These are phyloP conservation scores for Zootermopsis nevadensis DNA, from an alignment of 2,888 invertebrate genomes.

Conservation along the genomic window DNA sequence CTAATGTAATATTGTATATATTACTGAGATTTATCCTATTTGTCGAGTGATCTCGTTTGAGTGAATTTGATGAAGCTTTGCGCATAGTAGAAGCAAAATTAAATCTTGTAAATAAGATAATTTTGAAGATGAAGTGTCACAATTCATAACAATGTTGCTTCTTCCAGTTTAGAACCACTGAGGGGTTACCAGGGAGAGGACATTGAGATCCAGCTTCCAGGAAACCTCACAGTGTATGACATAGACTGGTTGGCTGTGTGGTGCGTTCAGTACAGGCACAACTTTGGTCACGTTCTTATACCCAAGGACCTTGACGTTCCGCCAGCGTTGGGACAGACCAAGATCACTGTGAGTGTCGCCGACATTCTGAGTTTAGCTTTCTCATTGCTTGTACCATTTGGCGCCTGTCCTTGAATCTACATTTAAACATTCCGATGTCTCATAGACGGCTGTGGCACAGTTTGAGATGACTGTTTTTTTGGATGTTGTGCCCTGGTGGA, in stretches of 20 bases:
- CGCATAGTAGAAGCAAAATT: no score
- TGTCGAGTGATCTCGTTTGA: no score
- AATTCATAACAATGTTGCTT: no score
- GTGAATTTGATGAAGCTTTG: no score
- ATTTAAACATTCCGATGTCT: neutral
- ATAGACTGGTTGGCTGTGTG: constrained; percentile 93
- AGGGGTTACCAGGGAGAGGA: constrained; percentile 91
- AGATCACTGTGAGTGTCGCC: constrained; percentile 79
- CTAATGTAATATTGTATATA: no score
- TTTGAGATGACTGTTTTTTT: neutral
- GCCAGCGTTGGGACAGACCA: constrained; percentile 89
- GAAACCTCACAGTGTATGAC: constrained; percentile 86
- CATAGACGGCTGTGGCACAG: neutral
- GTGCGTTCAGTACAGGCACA: constrained; percentile 90
- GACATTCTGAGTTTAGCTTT: no score
- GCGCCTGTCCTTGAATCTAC: no score
- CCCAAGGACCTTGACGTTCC: constrained; percentile 91
- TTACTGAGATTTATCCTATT: no score
- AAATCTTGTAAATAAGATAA: no score
- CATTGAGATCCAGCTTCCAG: constrained; percentile 89
- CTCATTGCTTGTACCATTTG: no score
- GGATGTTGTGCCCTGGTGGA: no score
- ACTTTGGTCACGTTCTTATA: constrained; percentile 90
- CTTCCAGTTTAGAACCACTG: constrained; percentile 75
- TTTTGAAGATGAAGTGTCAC: no score